Conservation (phyloP, 2,113 vertebrate species). For the Sylvilagus bachmani region DNA sequence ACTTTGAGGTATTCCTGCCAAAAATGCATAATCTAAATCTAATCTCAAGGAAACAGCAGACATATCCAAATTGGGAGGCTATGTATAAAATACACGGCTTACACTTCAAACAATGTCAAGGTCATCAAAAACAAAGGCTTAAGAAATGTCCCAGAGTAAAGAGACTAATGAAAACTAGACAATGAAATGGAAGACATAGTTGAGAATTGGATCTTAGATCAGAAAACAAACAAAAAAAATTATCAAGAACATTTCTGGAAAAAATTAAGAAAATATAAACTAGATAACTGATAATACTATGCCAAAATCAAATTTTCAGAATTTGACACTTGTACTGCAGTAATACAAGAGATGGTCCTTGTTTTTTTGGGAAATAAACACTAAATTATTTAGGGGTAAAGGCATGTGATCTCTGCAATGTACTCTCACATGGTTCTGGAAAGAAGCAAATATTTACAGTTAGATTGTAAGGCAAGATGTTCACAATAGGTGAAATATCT, state of each 20-base stretch:
- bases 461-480: background rate
- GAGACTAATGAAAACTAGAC: background rate
- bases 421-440: background rate
- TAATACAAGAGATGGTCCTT: background rate
- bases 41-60: constrained; percentile 38
- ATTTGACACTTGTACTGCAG: background rate
- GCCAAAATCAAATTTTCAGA: background rate
- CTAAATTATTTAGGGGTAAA: background rate
- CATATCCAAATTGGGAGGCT: background rate
- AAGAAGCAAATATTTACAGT: background rate
- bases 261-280: background rate
- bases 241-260: background rate
- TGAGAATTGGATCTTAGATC: background rate
- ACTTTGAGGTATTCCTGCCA: background rate
- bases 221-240: background rate
- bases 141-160: background rate
- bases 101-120: background rate
- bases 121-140: constrained; percentile 20
- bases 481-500: background rate
- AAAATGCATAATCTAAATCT: background rate
- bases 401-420: background rate
- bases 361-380: constrained; percentile 33
- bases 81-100: background rate
- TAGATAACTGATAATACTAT: rapidly evolving
- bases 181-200: background rate